Evolutionary conservation across 2,797 vertebrate species (phyloP).

Genomic region (Dendrocincla fuliginosa): DNA sequence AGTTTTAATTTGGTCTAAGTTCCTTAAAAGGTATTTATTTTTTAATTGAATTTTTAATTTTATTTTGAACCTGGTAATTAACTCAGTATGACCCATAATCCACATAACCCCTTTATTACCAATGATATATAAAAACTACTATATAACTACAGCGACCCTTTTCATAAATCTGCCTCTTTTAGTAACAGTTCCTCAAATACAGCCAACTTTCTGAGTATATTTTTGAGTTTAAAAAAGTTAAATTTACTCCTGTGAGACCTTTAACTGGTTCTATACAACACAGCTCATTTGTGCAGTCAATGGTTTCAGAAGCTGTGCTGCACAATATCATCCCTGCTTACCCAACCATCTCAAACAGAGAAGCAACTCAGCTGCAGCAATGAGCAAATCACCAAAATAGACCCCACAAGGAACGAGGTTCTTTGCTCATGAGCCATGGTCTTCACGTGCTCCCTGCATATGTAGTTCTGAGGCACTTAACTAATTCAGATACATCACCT

Average conservation of each 20-base stretch:
- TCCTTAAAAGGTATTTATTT: neutral
- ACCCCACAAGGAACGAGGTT: neutral
- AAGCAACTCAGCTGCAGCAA: neutral
- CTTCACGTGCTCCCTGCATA: accelerated
- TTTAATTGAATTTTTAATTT: neutral
- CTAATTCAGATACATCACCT: neutral
- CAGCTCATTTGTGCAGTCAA: neutral
- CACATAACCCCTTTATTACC: neutral
- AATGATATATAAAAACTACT: neutral
- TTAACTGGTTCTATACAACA: neutral
- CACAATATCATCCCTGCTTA: neutral
- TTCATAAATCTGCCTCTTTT: neutral
- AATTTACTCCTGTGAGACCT: neutral
- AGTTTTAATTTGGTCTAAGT: neutral
- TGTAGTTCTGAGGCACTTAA: neutral
- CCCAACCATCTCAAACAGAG: neutral
- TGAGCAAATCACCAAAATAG: neutral
- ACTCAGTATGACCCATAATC: neutral
- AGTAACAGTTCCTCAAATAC: neutral
- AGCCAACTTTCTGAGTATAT: neutral
- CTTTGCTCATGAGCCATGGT: neutral
- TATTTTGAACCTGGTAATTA: neutral
- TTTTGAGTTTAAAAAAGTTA: neutral
- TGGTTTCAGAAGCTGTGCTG: neutral
- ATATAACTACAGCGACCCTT: neutral